Conservation (phyloP, 2,888 invertebrate genomes). For the Hypercompe scribonia region DNA sequence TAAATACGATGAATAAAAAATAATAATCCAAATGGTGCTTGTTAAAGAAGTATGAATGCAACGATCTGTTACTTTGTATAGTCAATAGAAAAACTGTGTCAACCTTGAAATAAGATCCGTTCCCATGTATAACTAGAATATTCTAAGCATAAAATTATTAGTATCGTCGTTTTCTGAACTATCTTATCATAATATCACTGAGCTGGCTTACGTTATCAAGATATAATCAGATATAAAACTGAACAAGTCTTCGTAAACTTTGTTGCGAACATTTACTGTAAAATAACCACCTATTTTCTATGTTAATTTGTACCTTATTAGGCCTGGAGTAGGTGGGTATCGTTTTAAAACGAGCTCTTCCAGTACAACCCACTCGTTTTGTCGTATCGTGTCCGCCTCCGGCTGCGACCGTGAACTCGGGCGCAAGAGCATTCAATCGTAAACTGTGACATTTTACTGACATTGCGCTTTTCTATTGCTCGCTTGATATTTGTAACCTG, state of each 20-base stretch:
- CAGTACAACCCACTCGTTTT: slow-evolving; percentile 43
- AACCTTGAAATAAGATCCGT: not conserved
- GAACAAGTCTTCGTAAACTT: slow-evolving; percentile 11
- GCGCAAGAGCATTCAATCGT: slow-evolving; percentile 71
- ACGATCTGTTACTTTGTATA: not conserved
- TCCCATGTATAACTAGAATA: not conserved
- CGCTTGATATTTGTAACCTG: slow-evolving; percentile 70
- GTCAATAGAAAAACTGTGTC: not conserved
- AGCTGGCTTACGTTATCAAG: slow-evolving; percentile 12
- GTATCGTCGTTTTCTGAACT: not conserved
- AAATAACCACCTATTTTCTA: slow-evolving; percentile 39
- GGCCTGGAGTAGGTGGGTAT: slow-evolving; percentile 41
- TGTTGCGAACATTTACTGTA: slow-evolving; percentile 35
- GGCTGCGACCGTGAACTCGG: slow-evolving; percentile 68
- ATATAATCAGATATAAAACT: slow-evolving; percentile 11
- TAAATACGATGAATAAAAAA: not conserved
- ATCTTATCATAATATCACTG: slow-evolving; percentile 10
- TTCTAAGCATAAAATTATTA: slow-evolving; percentile 2
- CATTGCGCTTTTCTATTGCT: slow-evolving; percentile 72
- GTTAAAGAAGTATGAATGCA: not conserved
- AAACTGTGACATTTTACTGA: slow-evolving; percentile 81
- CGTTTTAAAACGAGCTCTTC: slow-evolving; percentile 50
- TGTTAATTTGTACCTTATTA: slow-evolving; percentile 46
- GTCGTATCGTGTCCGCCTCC: slow-evolving; percentile 42
- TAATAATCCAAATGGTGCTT: not conserved